Percentiles rank a stretch among this genome's conserved stretches.
These are phyloP conservation scores for Berghia stephanieae DNA, from an alignment of 1,140 invertebrate species.

Conservation along the genomic window DNA sequence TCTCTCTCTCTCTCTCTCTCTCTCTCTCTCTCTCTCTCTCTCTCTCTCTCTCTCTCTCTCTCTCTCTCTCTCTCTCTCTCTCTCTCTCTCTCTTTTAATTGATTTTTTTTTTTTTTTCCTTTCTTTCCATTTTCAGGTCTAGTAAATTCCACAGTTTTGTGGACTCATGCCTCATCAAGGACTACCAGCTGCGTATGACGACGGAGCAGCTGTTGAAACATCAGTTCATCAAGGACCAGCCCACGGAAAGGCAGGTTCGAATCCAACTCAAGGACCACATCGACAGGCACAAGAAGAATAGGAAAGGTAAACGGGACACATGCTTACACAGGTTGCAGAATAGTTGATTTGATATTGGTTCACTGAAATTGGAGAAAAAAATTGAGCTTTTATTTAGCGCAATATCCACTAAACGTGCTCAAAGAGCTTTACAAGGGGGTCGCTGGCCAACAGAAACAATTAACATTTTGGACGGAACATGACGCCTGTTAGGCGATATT, in stretches of 20 bases:
- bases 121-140: slow-evolving; percentile 51
- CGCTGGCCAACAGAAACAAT: too few relatives aligned
- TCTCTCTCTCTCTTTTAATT: background rate
- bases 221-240: slow-evolving; percentile 97
- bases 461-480: too few relatives aligned
- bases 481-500: too few relatives aligned
- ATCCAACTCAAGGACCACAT: slow-evolving; percentile 99
- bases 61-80: background rate
- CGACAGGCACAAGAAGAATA: slow-evolving; percentile 76
- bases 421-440: too few relatives aligned
- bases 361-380: too few relatives aligned
- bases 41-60: too few relatives aligned
- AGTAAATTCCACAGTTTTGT: slow-evolving; percentile 76
- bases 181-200: slow-evolving; percentile 97
- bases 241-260: slow-evolving; percentile 95
- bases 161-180: slow-evolving; percentile 91
- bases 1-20: too few relatives aligned
- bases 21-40: too few relatives aligned
- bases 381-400: too few relatives aligned
- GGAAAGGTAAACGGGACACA: slow-evolving; percentile 56
- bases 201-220: slow-evolving; percentile 98
- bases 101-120: background rate
- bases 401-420: too few relatives aligned
- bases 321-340: too few relatives aligned
- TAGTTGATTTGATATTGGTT: too few relatives aligned